These are phyloP conservation scores for Panurus biarmicus DNA, from an alignment of 2,113 vertebrate genomes.

Conservation along the genomic window DNA sequence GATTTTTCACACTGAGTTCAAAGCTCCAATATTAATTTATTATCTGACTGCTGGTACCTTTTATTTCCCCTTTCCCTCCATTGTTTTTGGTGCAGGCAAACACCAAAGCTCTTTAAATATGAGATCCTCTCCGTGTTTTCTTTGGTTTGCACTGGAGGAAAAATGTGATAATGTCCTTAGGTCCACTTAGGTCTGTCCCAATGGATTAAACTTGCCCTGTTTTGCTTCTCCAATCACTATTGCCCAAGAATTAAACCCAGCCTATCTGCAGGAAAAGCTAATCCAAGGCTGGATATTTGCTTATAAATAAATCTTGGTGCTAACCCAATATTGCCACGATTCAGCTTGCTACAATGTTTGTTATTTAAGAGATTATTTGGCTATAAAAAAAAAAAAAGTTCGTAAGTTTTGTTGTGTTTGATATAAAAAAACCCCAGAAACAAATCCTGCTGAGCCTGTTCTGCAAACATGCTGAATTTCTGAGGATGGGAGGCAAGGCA, in stretches of 20 bases:
- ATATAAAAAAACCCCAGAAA: slow-evolving; percentile 1
- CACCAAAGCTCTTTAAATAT: not conserved
- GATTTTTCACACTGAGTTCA: not conserved
- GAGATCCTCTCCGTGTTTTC: not conserved
- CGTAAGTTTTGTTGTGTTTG: slow-evolving; percentile 15
- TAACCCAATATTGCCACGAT: not conserved
- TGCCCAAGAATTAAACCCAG: not conserved
- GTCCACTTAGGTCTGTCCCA: no score
- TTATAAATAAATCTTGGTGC: not conserved
- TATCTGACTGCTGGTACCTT: not conserved
- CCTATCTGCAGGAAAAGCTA: not conserved
- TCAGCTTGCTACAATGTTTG: slow-evolving; percentile 2
- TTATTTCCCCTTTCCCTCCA: not conserved
- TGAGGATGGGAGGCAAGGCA: slow-evolving; percentile 37
- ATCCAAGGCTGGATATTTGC: not conserved
- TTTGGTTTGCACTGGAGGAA: not conserved
- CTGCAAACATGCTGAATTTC: slow-evolving; percentile 51
- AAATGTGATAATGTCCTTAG: not conserved
- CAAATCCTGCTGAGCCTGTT: not conserved
- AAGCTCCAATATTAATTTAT: not conserved
- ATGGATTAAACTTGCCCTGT: not conserved
- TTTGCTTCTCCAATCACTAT: not conserved
- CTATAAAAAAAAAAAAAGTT: not conserved
- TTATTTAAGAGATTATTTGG: slow-evolving; percentile 50
- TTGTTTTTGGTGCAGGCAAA: not conserved